A percentile compares a stretch with the other conserved stretches of the same genome.
These are phyloP conservation scores for Crypturellus undulatus DNA, from an alignment of 2,113 vertebrate genomes.

Conservation along the genomic window DNA sequence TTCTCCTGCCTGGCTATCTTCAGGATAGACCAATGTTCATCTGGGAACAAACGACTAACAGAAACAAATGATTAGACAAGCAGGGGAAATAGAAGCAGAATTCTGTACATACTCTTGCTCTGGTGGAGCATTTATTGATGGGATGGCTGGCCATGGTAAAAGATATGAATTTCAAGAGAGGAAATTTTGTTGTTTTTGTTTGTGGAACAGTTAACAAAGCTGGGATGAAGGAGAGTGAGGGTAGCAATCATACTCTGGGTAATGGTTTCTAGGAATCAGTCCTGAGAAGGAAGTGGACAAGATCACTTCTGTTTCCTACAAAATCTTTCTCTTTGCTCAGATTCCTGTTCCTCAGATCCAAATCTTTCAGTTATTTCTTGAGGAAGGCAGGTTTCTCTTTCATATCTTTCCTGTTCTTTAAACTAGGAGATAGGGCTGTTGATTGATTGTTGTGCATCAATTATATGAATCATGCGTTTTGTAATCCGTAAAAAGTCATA, in stretches of 20 bases:
- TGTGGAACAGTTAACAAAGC: not conserved
- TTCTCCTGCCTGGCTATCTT: not conserved
- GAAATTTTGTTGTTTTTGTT: not conserved
- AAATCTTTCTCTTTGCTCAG: not conserved
- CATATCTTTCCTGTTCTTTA: slow-evolving; percentile 23
- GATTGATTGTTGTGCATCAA: not conserved
- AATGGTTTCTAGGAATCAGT: not conserved
- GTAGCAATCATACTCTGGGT: not conserved
- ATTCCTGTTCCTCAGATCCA: not conserved
- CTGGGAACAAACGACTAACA: no score
- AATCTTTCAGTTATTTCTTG: not conserved
- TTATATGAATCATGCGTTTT: not conserved
- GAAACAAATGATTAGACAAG: no score
- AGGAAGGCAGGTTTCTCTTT: not conserved
- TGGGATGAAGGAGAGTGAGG: not conserved
- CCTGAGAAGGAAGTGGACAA: not conserved
- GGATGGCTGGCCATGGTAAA: not conserved
- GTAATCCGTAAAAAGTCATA: not conserved
- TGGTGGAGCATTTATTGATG: no score
- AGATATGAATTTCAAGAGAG: not conserved
- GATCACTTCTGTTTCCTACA: not conserved
- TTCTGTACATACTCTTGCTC: no score
- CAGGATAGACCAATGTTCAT: not conserved
- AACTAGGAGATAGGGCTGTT: slow-evolving; percentile 6
- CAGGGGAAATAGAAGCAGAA: no score